Conservation (phyloP, 2,797 vertebrate species). For the Silurus aristotelis region DNA sequence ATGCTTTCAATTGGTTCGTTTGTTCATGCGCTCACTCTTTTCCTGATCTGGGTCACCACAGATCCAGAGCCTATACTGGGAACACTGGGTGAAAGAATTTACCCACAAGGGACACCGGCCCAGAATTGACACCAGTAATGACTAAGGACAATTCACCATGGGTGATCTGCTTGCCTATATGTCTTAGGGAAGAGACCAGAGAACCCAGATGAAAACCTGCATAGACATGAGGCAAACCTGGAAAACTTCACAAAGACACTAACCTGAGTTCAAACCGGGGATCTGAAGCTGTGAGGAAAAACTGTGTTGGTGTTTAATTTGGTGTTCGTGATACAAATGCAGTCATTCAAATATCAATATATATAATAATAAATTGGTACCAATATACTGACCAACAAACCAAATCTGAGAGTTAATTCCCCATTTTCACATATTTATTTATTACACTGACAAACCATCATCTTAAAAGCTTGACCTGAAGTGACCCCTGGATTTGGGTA, state of each 20-base stretch:
- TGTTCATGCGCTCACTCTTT: background rate
- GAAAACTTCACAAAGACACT: background rate
- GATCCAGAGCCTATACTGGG: background rate
- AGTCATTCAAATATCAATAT: background rate
- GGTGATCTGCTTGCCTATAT: background rate
- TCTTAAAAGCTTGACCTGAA: background rate
- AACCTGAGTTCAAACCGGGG: background rate
- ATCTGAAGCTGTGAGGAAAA: background rate
- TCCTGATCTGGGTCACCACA: background rate
- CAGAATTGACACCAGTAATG: background rate
- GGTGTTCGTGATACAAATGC: background rate
- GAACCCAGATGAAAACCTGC: background rate
- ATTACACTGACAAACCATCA: background rate
- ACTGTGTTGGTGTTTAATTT: background rate
- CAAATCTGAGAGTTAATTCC: no score
- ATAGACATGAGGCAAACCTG: no score
- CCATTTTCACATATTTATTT: no score
- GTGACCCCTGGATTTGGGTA: conserved; percentile 19
- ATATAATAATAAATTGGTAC: no score
- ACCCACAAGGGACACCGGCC: background rate
- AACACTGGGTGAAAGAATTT: background rate
- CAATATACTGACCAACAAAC: no score
- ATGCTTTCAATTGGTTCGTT: background rate
- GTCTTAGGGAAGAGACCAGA: background rate
- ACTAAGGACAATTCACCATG: background rate